These are phyloP conservation scores for Bathybates hornii DNA, from an alignment of 2,113 vertebrate genomes.

Conservation along the genomic window DNA sequence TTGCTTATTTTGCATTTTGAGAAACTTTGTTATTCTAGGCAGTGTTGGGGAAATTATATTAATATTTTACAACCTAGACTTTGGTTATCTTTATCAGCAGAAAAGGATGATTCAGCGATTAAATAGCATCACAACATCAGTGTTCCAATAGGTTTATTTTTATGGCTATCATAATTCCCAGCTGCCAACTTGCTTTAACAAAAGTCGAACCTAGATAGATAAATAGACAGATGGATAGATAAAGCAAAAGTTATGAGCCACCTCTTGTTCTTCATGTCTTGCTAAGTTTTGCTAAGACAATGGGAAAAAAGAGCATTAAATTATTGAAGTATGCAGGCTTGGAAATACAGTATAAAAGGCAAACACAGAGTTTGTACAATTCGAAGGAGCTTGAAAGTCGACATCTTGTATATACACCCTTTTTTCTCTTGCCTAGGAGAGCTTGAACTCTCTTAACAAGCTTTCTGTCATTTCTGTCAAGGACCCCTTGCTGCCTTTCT, in stretches of 20 bases:
- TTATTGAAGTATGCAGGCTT: not conserved
- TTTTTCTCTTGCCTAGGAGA: not conserved
- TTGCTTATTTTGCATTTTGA: not conserved
- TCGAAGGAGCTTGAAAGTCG: not conserved
- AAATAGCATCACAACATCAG: not conserved
- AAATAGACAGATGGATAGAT: not conserved
- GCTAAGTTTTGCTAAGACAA: not conserved
- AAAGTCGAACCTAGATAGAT: not conserved
- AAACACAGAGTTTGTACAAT: not conserved
- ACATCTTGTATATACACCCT: not conserved
- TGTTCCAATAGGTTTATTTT: not conserved
- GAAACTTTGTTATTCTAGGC: not conserved
- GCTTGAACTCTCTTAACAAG: not conserved
- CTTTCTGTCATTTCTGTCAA: not conserved
- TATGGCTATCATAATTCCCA: not conserved
- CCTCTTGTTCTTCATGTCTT: not conserved
- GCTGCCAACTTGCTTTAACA: not conserved
- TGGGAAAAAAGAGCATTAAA: not conserved
- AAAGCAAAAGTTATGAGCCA: not conserved
- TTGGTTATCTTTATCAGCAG: constrained; percentile 21
- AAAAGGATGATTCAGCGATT: constrained; percentile 5
- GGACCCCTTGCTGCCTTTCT: not conserved
- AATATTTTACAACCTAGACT: constrained; percentile 11
- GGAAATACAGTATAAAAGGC: not conserved
- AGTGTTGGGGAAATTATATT: not conserved